Evolutionary conservation across 2,113 vertebrate species (phyloP).

Genomic region (Rhabdomys dilectus): DNA sequence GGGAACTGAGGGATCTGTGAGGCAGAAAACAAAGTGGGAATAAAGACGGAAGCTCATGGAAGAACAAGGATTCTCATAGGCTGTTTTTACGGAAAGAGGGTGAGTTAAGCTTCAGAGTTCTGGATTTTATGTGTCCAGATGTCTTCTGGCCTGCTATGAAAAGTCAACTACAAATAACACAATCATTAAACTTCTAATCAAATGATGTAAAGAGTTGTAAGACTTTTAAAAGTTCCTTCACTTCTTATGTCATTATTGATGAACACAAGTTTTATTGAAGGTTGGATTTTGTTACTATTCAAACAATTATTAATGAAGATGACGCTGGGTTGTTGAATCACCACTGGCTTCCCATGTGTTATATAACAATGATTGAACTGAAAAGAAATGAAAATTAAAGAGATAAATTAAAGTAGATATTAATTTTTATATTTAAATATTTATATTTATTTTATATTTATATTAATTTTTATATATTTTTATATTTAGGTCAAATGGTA

Average conservation of each 20-base stretch:
- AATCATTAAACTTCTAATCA: neutral
- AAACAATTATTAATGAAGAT: neutral
- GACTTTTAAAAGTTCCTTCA: neutral
- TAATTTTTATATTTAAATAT: constrained; percentile 35
- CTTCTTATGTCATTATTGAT: constrained; percentile 5
- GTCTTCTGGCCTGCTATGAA: neutral
- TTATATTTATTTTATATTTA: neutral
- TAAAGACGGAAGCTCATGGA: neutral
- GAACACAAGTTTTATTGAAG: constrained; percentile 23
- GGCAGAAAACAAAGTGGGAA: neutral
- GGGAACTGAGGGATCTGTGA: rapidly evolving
- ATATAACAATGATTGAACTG: neutral
- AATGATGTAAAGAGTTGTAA: neutral
- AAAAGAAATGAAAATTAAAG: neutral
- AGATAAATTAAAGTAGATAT: neutral
- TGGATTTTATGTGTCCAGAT: neutral
- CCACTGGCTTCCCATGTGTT: neutral
- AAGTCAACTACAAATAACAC: neutral
- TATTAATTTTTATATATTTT: constrained; percentile 42
- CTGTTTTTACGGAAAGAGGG: neutral
- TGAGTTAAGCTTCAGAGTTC: neutral
- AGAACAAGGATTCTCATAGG: neutral
- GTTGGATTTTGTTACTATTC: neutral
- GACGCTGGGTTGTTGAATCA: neutral
- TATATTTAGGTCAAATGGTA: constrained; percentile 3